Evolutionary conservation across 2,888 invertebrate species (phyloP).

Genomic region (Smittia aterrima): DNA sequence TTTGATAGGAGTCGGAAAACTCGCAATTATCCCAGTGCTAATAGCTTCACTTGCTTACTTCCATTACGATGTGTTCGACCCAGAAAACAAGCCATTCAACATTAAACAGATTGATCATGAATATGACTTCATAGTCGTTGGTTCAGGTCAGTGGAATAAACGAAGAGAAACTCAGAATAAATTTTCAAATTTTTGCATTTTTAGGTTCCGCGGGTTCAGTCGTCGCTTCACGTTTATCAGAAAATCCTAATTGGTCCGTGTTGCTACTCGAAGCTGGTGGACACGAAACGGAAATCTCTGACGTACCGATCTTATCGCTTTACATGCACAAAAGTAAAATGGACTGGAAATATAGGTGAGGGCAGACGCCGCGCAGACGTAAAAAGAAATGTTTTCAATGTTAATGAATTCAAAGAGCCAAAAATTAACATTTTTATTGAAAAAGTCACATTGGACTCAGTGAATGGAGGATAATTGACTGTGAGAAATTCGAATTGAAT

Average conservation of each 20-base stretch:
- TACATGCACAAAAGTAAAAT: slow-evolving; percentile 86
- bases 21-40: slow-evolving; percentile 71
- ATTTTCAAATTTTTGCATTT: background rate
- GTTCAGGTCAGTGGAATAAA: slow-evolving; percentile 77
- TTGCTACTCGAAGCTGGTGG: slow-evolving; percentile 82
- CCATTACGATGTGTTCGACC: slow-evolving; percentile 81
- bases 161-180: no score
- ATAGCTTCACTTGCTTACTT: slow-evolving; percentile 76
- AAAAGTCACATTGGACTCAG: background rate
- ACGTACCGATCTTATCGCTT: slow-evolving; percentile 80
- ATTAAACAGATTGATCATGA: slow-evolving; percentile 63
- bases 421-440: background rate
- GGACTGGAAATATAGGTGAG: slow-evolving; percentile 85
- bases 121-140: slow-evolving; percentile 81
- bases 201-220: slow-evolving; percentile 67
- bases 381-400: slow-evolving; percentile 11
- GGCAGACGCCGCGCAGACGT: slow-evolving; percentile 37
- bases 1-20: slow-evolving; percentile 69
- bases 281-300: slow-evolving; percentile 82
- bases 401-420: background rate
- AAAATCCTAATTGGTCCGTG: slow-evolving; percentile 74
- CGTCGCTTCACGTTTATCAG: slow-evolving; percentile 75
- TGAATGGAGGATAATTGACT: no score
- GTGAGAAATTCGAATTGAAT: no score
- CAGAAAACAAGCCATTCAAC: slow-evolving; percentile 76